These are phyloP conservation scores for Listronotus oregonensis DNA, from an alignment of 1,140 invertebrate species.

Conservation along the genomic window DNA sequence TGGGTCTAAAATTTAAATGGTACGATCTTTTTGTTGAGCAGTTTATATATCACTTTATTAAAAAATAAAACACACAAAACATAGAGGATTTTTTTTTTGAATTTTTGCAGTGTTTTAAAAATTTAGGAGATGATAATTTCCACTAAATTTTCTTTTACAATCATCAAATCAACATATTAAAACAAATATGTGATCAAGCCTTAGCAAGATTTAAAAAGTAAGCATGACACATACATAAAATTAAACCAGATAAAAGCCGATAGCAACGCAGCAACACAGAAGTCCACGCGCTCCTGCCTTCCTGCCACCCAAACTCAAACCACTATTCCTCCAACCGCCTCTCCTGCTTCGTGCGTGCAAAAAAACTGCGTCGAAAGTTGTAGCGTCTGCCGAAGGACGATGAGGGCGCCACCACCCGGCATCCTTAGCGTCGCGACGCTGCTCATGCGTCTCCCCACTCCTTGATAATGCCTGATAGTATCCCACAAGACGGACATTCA, in stretches of 20 bases:
- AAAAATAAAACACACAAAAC: no score
- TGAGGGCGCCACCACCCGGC: slow-evolving; percentile 54
- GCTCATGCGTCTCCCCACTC: slow-evolving; percentile 57
- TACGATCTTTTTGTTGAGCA: no score
- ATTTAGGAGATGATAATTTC: no score
- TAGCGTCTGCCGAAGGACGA: slow-evolving; percentile 44
- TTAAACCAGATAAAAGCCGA: slow-evolving; percentile 30
- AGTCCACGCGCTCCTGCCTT: slow-evolving; percentile 5
- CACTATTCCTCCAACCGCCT: slow-evolving; percentile 27
- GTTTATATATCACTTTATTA: no score
- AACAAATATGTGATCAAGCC: not conserved
- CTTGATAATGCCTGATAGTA: slow-evolving; percentile 56
- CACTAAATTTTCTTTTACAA: no score
- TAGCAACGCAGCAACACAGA: slow-evolving; percentile 12
- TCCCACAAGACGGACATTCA: slow-evolving; percentile 57
- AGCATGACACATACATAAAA: slow-evolving; percentile 22
- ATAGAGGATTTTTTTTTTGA: no score
- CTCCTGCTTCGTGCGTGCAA: slow-evolving; percentile 36
- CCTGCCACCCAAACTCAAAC: slow-evolving; percentile 23
- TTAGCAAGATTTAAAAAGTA: slow-evolving; percentile 18
- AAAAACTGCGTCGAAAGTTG: slow-evolving; percentile 44
- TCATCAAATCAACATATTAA: no score
- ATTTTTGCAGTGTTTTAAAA: no score
- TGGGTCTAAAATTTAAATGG: no score
- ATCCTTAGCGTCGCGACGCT: slow-evolving; percentile 56